phyloP scores from a whole-genome alignment of 2,113 vertebrate species.

The Xiphophorus maculatus region DNA sequence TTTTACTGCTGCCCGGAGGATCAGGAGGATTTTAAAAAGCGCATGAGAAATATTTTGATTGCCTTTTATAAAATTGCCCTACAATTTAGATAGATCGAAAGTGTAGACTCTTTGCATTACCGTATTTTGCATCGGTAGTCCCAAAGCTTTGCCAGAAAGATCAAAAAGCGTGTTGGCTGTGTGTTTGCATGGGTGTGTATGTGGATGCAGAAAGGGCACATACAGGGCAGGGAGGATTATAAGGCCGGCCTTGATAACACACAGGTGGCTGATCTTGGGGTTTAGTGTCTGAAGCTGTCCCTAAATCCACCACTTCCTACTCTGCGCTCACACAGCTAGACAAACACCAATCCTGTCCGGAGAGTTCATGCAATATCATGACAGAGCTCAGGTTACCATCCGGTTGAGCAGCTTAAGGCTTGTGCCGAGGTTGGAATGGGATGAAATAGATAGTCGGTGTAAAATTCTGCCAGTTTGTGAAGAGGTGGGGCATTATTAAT shows the following conservation, averaged over 20 bases:
- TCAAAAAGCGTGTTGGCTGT: constrained; percentile 36
- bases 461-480: constrained; percentile 61
- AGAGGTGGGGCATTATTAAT: constrained; percentile 62
- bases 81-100: constrained; percentile 32
- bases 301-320: constrained; percentile 60
- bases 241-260: constrained; percentile 65
- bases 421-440: constrained; percentile 42
- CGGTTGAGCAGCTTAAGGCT: constrained; percentile 30
- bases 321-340: constrained; percentile 46
- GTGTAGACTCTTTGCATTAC: constrained; percentile 21
- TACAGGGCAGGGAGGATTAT: constrained; percentile 64
- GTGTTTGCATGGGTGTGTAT: constrained; percentile 20
- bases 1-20: constrained; percentile 53
- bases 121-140: constrained; percentile 20
- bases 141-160: constrained; percentile 21
- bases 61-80: constrained; percentile 44
- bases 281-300: constrained; percentile 62
- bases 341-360: constrained; percentile 53
- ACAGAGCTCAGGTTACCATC: constrained; percentile 58
- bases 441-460: constrained; percentile 64
- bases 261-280: constrained; percentile 75
- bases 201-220: constrained; percentile 50
- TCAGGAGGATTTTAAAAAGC: constrained; percentile 39
- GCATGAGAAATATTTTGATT: constrained; percentile 61
- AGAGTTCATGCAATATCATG: constrained; percentile 45